A percentile compares a stretch with the other conserved stretches of the same genome.
These are phyloP conservation scores for Calameuta filiformis DNA, from an alignment of 2,888 invertebrate genomes.

Conservation along the genomic window DNA sequence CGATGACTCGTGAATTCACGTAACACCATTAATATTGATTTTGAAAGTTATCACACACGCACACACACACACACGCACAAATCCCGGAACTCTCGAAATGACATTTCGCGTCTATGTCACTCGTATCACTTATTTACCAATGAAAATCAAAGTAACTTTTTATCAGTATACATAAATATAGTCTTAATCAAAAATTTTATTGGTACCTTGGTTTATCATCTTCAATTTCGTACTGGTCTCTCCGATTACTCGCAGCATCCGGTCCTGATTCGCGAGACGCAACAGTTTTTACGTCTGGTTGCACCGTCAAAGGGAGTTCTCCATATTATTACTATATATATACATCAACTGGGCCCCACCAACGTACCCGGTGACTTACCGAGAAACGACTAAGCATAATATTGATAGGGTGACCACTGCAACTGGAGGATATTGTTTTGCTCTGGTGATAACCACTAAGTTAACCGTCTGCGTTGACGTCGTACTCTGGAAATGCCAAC, in stretches of 20 bases:
- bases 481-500: slow-evolving; percentile 21
- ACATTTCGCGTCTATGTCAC: background rate
- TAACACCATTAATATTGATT: background rate
- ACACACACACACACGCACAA: background rate
- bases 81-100: background rate
- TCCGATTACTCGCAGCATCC: slow-evolving; percentile 17
- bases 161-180: background rate
- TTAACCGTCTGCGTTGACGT: background rate
- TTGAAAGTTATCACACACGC: background rate
- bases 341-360: background rate
- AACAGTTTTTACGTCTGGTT: slow-evolving; percentile 33
- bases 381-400: slow-evolving; percentile 54
- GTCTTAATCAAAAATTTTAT: background rate
- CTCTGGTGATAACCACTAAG: slow-evolving; percentile 31
- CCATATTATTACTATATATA: background rate
- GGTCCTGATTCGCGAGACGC: slow-evolving; percentile 35
- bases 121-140: background rate
- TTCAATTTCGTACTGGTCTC: background rate
- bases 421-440: slow-evolving; percentile 39
- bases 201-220: background rate
- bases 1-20: slow-evolving; percentile 46
- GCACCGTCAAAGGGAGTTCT: background rate
- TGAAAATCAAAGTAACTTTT: background rate
- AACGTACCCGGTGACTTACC: slow-evolving; percentile 34
- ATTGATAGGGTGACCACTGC: slow-evolving; percentile 41